These are phyloP conservation scores for Apteryx mantelli DNA, from an alignment of 2,113 vertebrate species.

Conservation along the genomic window DNA sequence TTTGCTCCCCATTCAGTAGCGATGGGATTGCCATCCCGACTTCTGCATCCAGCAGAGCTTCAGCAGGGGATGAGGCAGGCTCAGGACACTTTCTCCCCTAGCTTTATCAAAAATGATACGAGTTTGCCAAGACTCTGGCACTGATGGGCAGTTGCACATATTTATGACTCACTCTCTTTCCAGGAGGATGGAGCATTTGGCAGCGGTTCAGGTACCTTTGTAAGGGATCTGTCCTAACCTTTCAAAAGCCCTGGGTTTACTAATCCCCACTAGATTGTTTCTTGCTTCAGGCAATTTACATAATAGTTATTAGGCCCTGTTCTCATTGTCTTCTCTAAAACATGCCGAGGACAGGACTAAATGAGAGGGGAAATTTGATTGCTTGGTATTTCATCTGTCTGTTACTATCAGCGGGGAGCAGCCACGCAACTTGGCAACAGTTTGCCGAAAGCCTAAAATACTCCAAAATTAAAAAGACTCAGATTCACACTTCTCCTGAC, in stretches of 20 bases:
- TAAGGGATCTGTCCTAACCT: not conserved
- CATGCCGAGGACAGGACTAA: not conserved
- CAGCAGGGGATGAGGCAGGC: not conserved
- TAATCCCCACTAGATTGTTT: constrained; percentile 15
- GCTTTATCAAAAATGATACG: not conserved
- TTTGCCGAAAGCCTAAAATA: not conserved
- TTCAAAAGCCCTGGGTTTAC: not conserved
- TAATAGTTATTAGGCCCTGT: not conserved
- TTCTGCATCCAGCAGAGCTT: not conserved
- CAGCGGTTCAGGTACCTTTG: not conserved
- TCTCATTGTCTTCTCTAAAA: not conserved
- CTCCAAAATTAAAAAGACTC: constrained; percentile 28
- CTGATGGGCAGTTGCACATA: not conserved
- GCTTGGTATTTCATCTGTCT: constrained; percentile 34
- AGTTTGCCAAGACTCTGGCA: not conserved
- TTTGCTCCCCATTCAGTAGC: not conserved
- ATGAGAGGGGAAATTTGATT: constrained; percentile 4
- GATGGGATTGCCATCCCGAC: not conserved
- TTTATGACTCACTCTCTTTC: not conserved
- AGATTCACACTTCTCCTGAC: constrained; percentile 10
- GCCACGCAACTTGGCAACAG: constrained; percentile 25
- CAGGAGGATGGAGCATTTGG: not conserved
- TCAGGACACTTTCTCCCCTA: not conserved
- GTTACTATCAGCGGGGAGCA: constrained; percentile 3
- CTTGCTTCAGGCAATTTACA: constrained; percentile 15